Base-by-base conservation (phyloP, 2,797 vertebrate genomes). In the Sebastes glaucus region DNA sequence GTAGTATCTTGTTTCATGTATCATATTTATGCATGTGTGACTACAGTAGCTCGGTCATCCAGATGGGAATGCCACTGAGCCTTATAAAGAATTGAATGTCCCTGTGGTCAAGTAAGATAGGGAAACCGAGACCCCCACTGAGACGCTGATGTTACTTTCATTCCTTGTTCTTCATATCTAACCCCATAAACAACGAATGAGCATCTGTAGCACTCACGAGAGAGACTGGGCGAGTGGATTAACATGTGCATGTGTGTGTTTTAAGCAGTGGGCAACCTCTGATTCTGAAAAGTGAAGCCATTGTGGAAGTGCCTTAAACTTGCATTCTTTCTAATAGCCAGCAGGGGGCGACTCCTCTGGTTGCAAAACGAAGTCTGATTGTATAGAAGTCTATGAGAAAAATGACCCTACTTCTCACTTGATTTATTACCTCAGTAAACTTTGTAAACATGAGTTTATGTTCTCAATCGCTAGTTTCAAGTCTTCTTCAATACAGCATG, bases 41-140 rank as follows among this genome's bases (percentile, higher is more conserved):
- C 61, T 61, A 46, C 56, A 53, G 2, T 13, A 35, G 23, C 30
- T 56, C 57, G 32, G 35, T 71, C 2, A 25, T 74, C 33, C 64
- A 73, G 72, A 69, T 53, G 38, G 53, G 60, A 81, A 87, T 55
- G 8, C 62, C 49, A 33, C 61, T 52, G 65, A 74, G 74, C 68
- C 66, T 30, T 46, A 64, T 68, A 46, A 82, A 81, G 71, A 77
- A 80, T 56, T 71, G 7, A 78, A 74, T 28, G 20, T 78, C 60
- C 78, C 78, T 57, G 32, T 75, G 82, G 81, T 71, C 25, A 35
- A 76, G 83, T 67, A 33, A 83, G 68, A 81, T 55, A 64, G 10
- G 22, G 59, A 77, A 77, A 78, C 32, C 2, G 32, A 71, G n/a
- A 64, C 22, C 46, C 25, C 32, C 53, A 13, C 32, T 32, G 65